Evolutionary conservation across 2,797 vertebrate species (phyloP), one percentile per base, ranked within the genome.

Genomic region (Iguana delicatissima): DNA sequence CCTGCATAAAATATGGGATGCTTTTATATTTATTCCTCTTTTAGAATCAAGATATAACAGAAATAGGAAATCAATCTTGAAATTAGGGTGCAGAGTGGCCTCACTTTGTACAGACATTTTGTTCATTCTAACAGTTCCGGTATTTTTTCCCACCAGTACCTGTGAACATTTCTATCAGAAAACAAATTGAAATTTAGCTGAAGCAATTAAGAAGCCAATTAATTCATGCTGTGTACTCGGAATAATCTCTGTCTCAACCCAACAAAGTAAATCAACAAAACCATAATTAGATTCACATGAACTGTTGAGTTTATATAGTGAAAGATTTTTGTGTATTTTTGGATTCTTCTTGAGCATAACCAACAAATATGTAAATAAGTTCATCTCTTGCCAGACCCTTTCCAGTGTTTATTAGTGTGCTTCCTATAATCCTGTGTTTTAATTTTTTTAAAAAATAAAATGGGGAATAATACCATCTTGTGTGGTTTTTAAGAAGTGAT

Each of bases 181-280:
- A 76, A 42, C 22, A 42, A 46, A 42, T 79, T 79, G 76, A 50
- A 79, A 46, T 79, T 46, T 79, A 6, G 91, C 80, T 88, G 85
- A 92, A 89, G 89, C 86, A 93, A 42, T 89, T 59, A 55, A 38
- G 79, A 89, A 93, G 79, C 87, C 67, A 89, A 93, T 94, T 86
- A 94, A 93, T 91, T 90, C 93, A 91, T 90, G 88, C 91, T 76
- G 92, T 83, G 42, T 10, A 42, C 73, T 50, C 38, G 76, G 42
- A 79, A 50, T 79, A 79, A 46, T 50, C 46, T 79, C 76, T 79
- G 13, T 79, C n/a, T 79, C 22, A 69, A 29, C 64, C 24, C 7
- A 69, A 69, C 26, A 42, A 79, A 79, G 20, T 79, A 46, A 79
- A n/a, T 38, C 73, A 74, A 74, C 35, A 38, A 74, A 74, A 26